phyloP scores from a whole-genome alignment of 2,888 invertebrate genomes.

The Agriotes lineatus region DNA sequence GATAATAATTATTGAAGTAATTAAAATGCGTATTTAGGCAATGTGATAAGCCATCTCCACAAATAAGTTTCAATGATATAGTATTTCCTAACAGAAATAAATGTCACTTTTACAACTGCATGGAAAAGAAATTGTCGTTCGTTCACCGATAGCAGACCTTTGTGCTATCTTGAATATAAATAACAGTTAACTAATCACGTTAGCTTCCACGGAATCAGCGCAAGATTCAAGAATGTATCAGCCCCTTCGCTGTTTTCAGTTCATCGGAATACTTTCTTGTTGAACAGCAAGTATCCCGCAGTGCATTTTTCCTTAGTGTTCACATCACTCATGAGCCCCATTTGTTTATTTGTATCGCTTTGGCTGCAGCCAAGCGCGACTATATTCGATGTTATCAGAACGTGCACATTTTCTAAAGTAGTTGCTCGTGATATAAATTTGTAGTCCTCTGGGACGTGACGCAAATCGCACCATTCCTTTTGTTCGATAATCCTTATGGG shows the following conservation, averaged over 20 bases:
- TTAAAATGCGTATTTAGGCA: no score
- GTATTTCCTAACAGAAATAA: no score
- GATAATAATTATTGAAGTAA: no score
- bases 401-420: constrained; percentile 27
- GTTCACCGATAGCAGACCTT: no score
- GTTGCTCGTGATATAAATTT: constrained; percentile 21
- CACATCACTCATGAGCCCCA: neutral
- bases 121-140: no score
- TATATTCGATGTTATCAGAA: constrained; percentile 20
- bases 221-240: constrained; percentile 9
- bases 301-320: constrained; percentile 2
- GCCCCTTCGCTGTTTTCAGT: constrained; percentile 12
- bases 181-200: constrained; percentile 3
- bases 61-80: no score
- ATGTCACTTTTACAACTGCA: no score
- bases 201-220: neutral
- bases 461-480: constrained; percentile 20
- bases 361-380: constrained; percentile 8
- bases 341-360: constrained; percentile 18
- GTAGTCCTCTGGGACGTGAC: constrained; percentile 16
- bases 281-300: neutral
- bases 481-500: constrained; percentile 19
- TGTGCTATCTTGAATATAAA: constrained; percentile 2
- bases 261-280: constrained; percentile 5
- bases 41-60: no score